phyloP scores from a whole-genome alignment of 2,113 vertebrate species.

The Eleginops maclovinus region DNA sequence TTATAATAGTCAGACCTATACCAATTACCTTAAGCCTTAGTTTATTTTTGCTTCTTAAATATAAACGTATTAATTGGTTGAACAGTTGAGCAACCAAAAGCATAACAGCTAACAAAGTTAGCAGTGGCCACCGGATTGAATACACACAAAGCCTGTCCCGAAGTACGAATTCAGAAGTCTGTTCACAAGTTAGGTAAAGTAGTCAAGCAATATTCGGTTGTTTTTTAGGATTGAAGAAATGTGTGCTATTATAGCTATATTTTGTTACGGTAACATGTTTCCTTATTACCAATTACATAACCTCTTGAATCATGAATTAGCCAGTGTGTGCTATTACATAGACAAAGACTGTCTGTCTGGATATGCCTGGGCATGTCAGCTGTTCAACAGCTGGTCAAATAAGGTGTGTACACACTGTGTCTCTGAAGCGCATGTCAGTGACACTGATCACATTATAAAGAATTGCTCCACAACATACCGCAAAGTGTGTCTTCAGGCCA shows the following conservation, averaged over 20 bases:
- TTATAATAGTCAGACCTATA: neutral
- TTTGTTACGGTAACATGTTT: neutral
- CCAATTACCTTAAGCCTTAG: accelerated
- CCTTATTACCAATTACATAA: neutral
- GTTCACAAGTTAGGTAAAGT: neutral
- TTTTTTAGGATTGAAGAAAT: accelerated
- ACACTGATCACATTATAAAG: neutral
- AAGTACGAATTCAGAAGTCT: neutral
- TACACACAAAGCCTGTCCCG: conserved; percentile 15
- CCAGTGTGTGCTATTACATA: neutral
- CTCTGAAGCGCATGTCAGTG: neutral
- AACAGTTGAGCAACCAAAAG: neutral
- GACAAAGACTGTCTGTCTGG: neutral
- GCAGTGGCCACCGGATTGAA: conserved; percentile 3
- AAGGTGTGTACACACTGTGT: neutral
- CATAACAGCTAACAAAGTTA: conserved; percentile 13
- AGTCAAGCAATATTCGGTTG: too few species aligned
- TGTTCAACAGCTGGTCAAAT: conserved; percentile 13
- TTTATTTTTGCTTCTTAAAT: neutral
- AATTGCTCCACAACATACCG: neutral
- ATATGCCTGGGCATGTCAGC: conserved; percentile 58
- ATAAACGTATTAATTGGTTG: too few species aligned
- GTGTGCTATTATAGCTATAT: neutral
- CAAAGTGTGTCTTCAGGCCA: neutral
- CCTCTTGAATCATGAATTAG: neutral